Evolutionary conservation across 2,888 invertebrate genomes (phyloP), one percentile per base, ranked within the genome.

Genomic region (Erebia epiphron): DNA sequence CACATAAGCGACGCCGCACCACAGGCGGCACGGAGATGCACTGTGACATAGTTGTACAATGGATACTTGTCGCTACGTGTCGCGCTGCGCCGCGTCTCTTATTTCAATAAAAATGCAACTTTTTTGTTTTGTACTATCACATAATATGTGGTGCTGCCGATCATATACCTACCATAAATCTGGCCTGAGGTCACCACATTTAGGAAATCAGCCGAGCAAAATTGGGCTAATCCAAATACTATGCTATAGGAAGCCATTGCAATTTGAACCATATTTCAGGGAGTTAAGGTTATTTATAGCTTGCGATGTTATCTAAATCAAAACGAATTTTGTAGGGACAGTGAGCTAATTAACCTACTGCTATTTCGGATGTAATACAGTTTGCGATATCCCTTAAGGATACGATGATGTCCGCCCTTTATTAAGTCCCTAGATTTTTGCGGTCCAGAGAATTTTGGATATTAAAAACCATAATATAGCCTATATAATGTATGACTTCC

Each of bases 341-440:
- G 79, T 77, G 73, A 78, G 80, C 80, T 82, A 84, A 84, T 83
- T 83, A 83, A 81, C 77, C 78, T 74, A 76, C 74, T 78, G 74
- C 75, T 77, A 79, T 79, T 76, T 75, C 70, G 61, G 67, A 57
- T 78, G 78, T 78, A 78, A 75, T 77, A 75, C 75, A 75, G 74
- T 74, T 77, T 69, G 72, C 77, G 77, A 78, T 77, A 79, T 77
- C 76, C 76, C 75, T 73, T 73, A 76, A 75, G 77, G 77, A 77
- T 78, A 73, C 70, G 73, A 76, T 73, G 68, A 75, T 73, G 67
- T 72, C 75, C 73, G 68, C 54, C 68, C 76, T 77, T 72, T 76
- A 77, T 77, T 70, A 70, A 60, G 71, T 18, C 57, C 68, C 52
- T 49, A 69, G 56, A 73, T 75, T 77, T 71, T 76, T 67, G 76